Evolutionary conservation across 2,888 invertebrate species (phyloP), one percentile per base, ranked within the genome.

Genomic region (Linyphia triangularis): DNA sequence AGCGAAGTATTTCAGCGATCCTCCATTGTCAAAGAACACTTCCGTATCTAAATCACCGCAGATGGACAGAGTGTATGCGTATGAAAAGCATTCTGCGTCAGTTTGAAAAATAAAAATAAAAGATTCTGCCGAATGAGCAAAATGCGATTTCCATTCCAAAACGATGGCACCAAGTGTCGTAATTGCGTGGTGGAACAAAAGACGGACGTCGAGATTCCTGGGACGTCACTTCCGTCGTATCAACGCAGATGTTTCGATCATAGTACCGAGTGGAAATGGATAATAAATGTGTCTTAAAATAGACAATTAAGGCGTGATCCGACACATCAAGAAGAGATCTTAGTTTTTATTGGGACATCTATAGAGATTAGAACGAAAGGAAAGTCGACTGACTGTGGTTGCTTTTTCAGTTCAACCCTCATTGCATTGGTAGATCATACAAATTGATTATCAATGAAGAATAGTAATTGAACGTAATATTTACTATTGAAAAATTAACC

Each of bases 171-270:
- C 37, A 63, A 16, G 63, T 77, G 63, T 77, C 63, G 40, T 63
- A 63, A 63, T 63, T 61, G 63, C n/a, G n/a, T 24, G 63, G 24
- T 37, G 24, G 63, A 77, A 77, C 77, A 77, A 77, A 77, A 30
- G 33, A 77, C 77, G 77, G 77, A 77, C 63, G 77, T 51, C 51
- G n/a, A 16, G n/a, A 6, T 51, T 37, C 63, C 16, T 24, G 37
- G 40, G 61, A 77, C 26, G 77, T 77, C 77, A 63, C 40, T 61
- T 61, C 77, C 77, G 63, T 16, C 24, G 63, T 40, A 77, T 63
- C 61, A 40, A 26, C n/a, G 63, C 63, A 77, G 63, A 63, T 77
- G 77, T 77, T 77, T 13, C 33, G 10, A 13, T 22, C 19, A 22
- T 5, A 22, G 6, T 4, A 40, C 40, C 37, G 10, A 19, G 40